phyloP scores from a whole-genome alignment of 37 sponge, comb jelly and placozoan genomes.

The Lycopodina hypogea region DNA sequence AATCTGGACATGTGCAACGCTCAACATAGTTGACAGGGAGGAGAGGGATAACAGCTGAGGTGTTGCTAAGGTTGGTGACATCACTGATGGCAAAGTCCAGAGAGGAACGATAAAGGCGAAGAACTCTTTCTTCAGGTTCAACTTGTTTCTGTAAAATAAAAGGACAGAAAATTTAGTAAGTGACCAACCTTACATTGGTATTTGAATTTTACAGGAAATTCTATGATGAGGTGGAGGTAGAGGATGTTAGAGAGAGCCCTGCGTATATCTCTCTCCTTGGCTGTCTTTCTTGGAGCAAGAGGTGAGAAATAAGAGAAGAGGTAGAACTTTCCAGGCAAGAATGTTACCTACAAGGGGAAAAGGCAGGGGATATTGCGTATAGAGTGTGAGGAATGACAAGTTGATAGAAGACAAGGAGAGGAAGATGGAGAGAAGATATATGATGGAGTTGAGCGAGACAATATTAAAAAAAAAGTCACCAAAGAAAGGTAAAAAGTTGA shows the following conservation, averaged over 20 bases:
- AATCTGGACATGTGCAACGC: slow-evolving; percentile 57
- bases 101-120: slow-evolving; percentile 8
- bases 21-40: slow-evolving; percentile 55
- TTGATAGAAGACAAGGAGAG: no score
- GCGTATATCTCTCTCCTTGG: slow-evolving; percentile 28
- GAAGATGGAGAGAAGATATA: no score
- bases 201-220: neutral
- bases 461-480: no score
- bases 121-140: neutral
- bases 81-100: slow-evolving; percentile 54
- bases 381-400: no score
- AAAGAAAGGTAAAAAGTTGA: no score
- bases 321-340: neutral
- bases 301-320: neutral
- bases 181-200: neutral
- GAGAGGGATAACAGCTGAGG: neutral
- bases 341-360: neutral
- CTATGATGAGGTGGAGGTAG: slow-evolving; percentile 9
- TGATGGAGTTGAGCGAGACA: no score
- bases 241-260: slow-evolving; percentile 37
- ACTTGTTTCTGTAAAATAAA: neutral
- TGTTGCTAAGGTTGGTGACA: slow-evolving; percentile 1
- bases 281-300: neutral
- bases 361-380: no score
- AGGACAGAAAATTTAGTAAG: no score